Percentiles rank a stretch among this genome's conserved stretches.
Conservation (phyloP, 2,797 vertebrate genomes). For the Microcaecilia unicolor region DNA sequence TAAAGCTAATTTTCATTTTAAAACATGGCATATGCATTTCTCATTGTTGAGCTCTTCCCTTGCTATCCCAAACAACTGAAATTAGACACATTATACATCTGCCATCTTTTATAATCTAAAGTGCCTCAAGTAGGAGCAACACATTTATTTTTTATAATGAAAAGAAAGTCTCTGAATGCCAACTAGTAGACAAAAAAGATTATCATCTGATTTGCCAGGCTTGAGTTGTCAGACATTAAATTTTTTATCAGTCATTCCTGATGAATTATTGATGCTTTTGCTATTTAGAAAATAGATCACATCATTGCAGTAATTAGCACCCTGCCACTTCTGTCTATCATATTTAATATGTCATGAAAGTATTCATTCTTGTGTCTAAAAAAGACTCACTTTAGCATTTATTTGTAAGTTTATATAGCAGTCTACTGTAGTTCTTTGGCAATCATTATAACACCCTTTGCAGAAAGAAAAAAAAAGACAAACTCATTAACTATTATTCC, state of each 20-base stretch:
- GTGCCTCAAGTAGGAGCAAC: conserved; percentile 30
- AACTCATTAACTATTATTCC: too few species aligned
- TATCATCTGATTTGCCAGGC: conserved; percentile 37
- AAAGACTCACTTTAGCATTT: conserved; percentile 24
- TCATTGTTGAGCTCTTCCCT: conserved; percentile 33
- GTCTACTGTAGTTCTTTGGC: too few species aligned
- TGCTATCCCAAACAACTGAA: conserved; percentile 42
- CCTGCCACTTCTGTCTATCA: conserved; percentile 44
- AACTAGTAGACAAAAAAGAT: conserved; percentile 45
- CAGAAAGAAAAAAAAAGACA: too few species aligned
- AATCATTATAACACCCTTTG: too few species aligned
- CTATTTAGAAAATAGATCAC: conserved; percentile 55
- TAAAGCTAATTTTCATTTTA: conserved; percentile 45
- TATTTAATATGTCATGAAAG: conserved; percentile 41
- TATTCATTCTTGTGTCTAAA: conserved; percentile 19
- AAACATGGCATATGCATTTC: conserved; percentile 32
- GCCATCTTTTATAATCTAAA: conserved; percentile 48
- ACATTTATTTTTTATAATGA: conserved; percentile 52
- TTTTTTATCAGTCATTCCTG: conserved; percentile 50
- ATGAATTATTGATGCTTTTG: conserved; percentile 57
- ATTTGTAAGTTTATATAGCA: conserved; percentile 12
- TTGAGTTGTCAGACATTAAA: conserved; percentile 44
- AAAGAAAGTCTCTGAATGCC: conserved; percentile 48
- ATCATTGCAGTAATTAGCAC: conserved; percentile 57
- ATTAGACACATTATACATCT: conserved; percentile 39